Conservation (phyloP, 2,113 vertebrate genomes). For the Carassius carassius region DNA sequence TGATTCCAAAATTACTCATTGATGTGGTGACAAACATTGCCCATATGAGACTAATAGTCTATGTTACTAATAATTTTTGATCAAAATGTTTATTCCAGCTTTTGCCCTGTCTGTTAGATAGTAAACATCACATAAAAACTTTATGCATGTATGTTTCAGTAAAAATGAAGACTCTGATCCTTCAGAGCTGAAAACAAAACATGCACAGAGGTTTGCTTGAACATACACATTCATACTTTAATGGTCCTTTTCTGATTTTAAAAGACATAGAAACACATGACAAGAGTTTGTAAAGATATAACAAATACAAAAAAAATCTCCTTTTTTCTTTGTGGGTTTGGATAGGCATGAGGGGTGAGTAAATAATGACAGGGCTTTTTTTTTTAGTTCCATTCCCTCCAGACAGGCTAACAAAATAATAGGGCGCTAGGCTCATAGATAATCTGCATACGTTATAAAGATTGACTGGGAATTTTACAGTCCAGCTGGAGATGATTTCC, state of each 20-base stretch:
- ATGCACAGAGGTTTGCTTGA: background rate
- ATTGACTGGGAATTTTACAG: constrained; percentile 35
- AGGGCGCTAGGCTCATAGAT: constrained; percentile 37
- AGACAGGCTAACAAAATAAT: constrained; percentile 24
- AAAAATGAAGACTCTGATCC: too few species aligned
- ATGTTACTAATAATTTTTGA: background rate
- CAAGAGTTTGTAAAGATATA: background rate
- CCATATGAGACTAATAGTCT: background rate
- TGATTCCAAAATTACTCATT: background rate
- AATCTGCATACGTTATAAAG: constrained; percentile 42
- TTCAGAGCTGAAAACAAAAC: background rate
- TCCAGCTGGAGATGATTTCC: constrained; percentile 50
- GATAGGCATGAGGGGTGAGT: background rate
- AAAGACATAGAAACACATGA: background rate
- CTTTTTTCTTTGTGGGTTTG: constrained; percentile 7
- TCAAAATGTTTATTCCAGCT: background rate
- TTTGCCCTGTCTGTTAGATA: background rate
- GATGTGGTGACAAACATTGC: background rate
- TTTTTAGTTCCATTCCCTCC: background rate
- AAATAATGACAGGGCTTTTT: background rate
- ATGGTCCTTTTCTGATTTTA: background rate
- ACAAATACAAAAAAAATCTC: background rate
- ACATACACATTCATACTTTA: background rate
- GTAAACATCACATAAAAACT: background rate
- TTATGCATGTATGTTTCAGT: background rate